Evolutionary conservation across 2,888 invertebrate species (phyloP).

Genomic region (Petrophora chlorosata): DNA sequence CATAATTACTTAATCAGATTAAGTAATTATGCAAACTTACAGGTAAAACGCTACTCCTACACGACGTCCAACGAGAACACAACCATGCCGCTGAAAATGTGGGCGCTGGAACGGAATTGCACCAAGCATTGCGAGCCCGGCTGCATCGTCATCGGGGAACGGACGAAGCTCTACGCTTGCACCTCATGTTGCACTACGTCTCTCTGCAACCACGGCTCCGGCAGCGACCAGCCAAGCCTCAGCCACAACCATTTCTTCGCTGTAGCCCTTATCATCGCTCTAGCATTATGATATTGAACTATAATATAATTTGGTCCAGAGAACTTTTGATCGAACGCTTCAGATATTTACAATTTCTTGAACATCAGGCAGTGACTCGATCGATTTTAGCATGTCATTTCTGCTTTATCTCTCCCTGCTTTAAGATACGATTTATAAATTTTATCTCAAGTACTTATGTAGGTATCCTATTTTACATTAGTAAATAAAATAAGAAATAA

Average conservation of each 20-base stretch:
- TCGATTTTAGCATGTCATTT: too few species aligned
- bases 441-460: too few species aligned
- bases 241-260: conserved; percentile 5
- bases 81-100: conserved; percentile 87
- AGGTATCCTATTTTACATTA: too few species aligned
- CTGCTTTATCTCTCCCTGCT: too few species aligned
- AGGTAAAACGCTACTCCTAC: conserved; percentile 93
- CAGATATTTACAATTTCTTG: not conserved
- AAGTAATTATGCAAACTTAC: conserved; percentile 26
- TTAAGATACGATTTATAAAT: too few species aligned
- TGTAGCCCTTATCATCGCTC: conserved; percentile 11
- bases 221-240: conserved; percentile 40
- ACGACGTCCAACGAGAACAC: conserved; percentile 93
- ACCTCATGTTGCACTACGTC: conserved; percentile 92
- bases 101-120: conserved; percentile 93
- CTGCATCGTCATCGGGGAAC: conserved; percentile 94
- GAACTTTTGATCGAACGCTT: not conserved
- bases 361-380: too few species aligned
- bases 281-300: conserved; percentile 21
- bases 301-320: not conserved
- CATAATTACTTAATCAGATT: too few species aligned
- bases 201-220: conserved; percentile 90
- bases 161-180: conserved; percentile 94
- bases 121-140: conserved; percentile 93
- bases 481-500: too few species aligned